Base-by-base conservation (phyloP, 2,113 vertebrate species). In the Acrocephalus kingi region DNA sequence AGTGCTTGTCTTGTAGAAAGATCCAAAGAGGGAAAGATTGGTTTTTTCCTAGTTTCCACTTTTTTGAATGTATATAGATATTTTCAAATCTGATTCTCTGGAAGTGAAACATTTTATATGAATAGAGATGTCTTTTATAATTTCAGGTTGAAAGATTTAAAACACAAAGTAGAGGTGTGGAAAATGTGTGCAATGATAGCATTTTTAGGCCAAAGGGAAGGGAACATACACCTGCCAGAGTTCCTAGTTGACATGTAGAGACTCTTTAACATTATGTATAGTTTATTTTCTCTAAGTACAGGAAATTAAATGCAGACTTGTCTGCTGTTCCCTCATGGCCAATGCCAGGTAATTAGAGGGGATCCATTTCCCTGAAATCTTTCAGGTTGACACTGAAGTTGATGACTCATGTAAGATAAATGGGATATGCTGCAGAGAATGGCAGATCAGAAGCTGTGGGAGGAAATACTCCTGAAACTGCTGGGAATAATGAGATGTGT, bases 391-490 rank as follows among this genome's bases (percentile, higher is more conserved):
- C 62, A 17, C 20, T 85, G 63, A 80, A 89, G 63, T 80, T 73
- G 79, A 67, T 93, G 90, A 72, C 46, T 95, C 45, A 33, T 10
- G 7, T 69, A 63, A 78, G 61, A 86, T 87, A 81, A 75, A 91
- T 84, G 89, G 54, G 18, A 87, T 52, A 10, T 68, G 48, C 67
- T 93, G 41, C 41, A 84, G 85, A 89, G 80, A 76, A 73, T 41
- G 74, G 83, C 77, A 86, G 75, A 82, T 91, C 69, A 79, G 95
- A 76, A 94, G 54, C 72, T 84, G 64, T 66, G 62, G 67, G 83
- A 94, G 74, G 90, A 89, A 83, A 71, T 84, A 67, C 59, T 94
- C 64, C 18, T 37, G 7, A 88, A 56, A 94, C 89, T 96, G 94
- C 95, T 45, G 95, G 92, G 87, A 84, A 81, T 61, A 54, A 81